Conservation (phyloP, 2,113 vertebrate genomes). For the Scatophagus argus region DNA sequence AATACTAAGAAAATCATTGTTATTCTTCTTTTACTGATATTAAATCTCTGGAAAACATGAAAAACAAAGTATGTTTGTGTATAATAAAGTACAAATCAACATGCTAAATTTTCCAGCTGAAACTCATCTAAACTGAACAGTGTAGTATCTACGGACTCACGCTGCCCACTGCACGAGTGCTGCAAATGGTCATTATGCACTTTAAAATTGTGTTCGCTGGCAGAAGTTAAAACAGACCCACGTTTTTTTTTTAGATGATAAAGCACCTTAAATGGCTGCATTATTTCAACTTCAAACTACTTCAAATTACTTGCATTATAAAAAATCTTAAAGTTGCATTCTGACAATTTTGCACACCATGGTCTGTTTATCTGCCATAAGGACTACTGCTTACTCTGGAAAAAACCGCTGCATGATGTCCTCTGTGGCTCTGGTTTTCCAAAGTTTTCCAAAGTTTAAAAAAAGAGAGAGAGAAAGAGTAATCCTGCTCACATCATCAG, state of each 20-base stretch:
- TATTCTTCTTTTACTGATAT: too few species aligned
- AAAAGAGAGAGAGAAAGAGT: too few species aligned
- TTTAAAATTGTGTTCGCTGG: neutral
- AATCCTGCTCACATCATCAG: neutral
- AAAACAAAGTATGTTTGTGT: neutral
- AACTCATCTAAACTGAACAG: constrained; percentile 4
- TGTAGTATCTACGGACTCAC: neutral
- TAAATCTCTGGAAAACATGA: neutral
- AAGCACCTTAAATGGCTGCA: neutral
- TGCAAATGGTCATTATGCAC: neutral
- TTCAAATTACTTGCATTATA: neutral
- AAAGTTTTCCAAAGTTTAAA: neutral
- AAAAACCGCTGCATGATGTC: neutral
- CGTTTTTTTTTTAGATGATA: neutral
- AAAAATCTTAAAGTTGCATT: neutral
- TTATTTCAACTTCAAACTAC: neutral
- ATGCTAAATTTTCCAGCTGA: constrained; percentile 28
- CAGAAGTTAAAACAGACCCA: neutral
- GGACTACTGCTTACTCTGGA: neutral
- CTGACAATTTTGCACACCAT: neutral
- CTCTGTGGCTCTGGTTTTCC: neutral
- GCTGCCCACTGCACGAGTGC: neutral
- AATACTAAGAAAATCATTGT: neutral
- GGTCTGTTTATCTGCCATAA: neutral
- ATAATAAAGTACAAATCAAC: neutral